Evolutionary conservation across 2,888 invertebrate genomes (phyloP), one percentile per base, ranked within the genome.

Genomic region (Trissolcus japonicus): DNA sequence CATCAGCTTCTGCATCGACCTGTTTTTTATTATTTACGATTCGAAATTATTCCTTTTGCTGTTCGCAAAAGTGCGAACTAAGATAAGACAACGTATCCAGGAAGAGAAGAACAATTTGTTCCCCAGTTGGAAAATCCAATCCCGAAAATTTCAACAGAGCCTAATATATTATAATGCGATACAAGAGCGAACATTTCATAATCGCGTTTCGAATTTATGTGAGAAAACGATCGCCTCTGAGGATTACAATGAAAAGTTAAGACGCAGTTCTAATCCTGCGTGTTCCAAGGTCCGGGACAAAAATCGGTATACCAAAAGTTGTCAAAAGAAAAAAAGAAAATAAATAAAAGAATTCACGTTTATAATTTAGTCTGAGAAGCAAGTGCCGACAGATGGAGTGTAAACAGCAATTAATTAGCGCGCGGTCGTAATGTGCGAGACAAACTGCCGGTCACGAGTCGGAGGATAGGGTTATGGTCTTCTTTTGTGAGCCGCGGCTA

Each of bases 341-440:
- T n/a, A 46, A 46, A 46, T 16, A 46, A 46, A 43, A 43, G 6
- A n/a, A n/a, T 9, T n/a, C 46, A 14, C 6, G 46, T 46, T 16
- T n/a, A 46, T 46, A 46, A 46, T 46, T 46, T 6, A 46, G 46
- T 16, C 16, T 1, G 16, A 6, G 46, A 46, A 16, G n/a, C 46
- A 46, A 46, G 7, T 71, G 66, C 61, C 61, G 59, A 60, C 68
- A 65, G 35, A 35, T 35, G 35, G 78, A 79, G 80, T 82, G 82
- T 83, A 85, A 85, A 83, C 82, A 82, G 73, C 81, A 82, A 85
- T 86, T 85, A 86, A 87, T 87, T 85, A 85, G 78, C 81, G 71
- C 76, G 71, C 66, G 76, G 78, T 81, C 77, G 76, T 84, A 83
- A 81, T 82, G 69, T 66, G 72, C 68, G 76, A 54, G 59, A 66